Base-by-base conservation (phyloP, 1,140 invertebrate species). In the Papilio glaucus region DNA sequence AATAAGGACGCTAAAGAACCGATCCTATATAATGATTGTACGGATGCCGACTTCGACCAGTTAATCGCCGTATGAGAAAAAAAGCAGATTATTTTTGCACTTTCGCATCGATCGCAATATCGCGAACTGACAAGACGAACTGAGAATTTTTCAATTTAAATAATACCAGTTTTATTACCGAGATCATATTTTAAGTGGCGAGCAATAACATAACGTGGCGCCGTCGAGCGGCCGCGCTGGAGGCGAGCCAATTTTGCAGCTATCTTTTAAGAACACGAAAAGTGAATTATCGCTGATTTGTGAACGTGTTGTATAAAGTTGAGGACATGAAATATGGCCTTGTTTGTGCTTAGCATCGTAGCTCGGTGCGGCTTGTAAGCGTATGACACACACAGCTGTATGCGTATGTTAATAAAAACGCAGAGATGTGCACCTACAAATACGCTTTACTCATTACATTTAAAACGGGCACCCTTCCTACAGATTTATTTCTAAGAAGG, bases 251-350 rank as follows among this genome's bases (percentile, higher is more conserved):
- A 71, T 60, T 71, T 41, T 4, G n/a, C 42, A 21, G n/a, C 53
- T 42, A 74, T 61, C 45, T 45, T 74, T 74, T 37, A 38, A 45
- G 18, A 62, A 73, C 57, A 69, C 24, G 61, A 68, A 29, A 72
- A 75, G 61, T 75, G 73, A 75, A 75, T 75, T 75, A 75, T 71
- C 68, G 71, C 57, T 72, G 73, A 75, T 75, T 75, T 75, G 73
- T 75, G 73, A 68, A 75, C 63, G 70, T 62, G 63, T 37, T 41
- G 62, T 65, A 38, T 41, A 38, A 65, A 65, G 62, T 65, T 65
- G 15, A 37, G 13, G 62, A 41, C 62, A 21, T 65, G 62, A 65
- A 37, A 65, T 65, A 65, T 18, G 8, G 21, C 1, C 38, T 65
- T 65, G 62, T 65, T 65, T 65, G 33, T 65, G 18, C 15, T 37